Conservation (phyloP, 2,888 invertebrate genomes). For the Vanessa cardui region DNA sequence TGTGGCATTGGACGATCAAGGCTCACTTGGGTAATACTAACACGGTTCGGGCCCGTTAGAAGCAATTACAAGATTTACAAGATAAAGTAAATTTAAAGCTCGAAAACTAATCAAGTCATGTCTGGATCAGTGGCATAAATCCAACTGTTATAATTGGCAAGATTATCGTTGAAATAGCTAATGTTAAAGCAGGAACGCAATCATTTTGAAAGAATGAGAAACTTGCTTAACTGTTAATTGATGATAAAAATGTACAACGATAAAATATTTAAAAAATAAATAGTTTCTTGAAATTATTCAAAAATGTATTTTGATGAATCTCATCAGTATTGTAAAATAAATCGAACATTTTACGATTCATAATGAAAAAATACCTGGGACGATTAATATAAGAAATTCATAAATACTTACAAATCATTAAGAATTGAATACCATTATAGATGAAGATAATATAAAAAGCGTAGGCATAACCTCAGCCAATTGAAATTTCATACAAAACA, state of each 20-base stretch:
- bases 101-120: background rate
- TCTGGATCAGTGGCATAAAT: background rate
- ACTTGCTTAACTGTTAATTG: no score
- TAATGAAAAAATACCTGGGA: no score
- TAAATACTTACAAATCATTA: no score
- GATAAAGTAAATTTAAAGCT: slow-evolving; percentile 9
- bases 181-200: background rate
- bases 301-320: no score
- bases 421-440: no score
- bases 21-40: slow-evolving; percentile 29
- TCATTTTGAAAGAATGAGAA: background rate
- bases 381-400: no score
- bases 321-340: no score
- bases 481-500: background rate
- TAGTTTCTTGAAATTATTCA: no score
- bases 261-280: no score
- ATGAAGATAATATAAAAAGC: no score
- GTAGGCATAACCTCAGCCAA: background rate
- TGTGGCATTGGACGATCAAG: slow-evolving; percentile 31
- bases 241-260: no score
- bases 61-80: slow-evolving; percentile 20
- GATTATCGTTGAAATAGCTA: background rate
- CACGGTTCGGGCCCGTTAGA: slow-evolving; percentile 29
- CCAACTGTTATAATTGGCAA: background rate
- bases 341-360: no score